Evolutionary conservation across 2,113 vertebrate species (phyloP).

Genomic region (Erinaceus europaeus): DNA sequence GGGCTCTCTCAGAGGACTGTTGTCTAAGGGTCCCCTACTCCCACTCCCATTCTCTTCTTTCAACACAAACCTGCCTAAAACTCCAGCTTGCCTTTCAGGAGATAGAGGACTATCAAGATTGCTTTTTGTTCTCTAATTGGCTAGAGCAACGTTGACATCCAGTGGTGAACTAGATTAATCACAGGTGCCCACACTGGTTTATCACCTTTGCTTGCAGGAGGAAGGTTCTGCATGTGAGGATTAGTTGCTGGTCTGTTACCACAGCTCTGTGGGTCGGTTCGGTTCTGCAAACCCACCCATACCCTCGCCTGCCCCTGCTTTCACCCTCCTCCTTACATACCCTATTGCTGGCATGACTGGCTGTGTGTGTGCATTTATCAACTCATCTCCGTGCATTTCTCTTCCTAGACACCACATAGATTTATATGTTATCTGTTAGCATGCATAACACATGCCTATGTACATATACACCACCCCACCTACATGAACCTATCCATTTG

Average conservation of each 20-base stretch:
- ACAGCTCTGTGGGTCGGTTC: rapidly evolving
- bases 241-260: rapidly evolving
- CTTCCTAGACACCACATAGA: no score
- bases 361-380: no score
- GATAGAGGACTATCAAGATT: background rate
- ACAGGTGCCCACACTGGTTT: constrained; percentile 52
- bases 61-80: background rate
- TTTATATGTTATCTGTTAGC: no score
- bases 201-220: background rate
- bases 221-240: background rate
- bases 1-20: background rate
- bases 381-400: no score
- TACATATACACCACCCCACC: background rate
- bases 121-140: constrained; percentile 65
- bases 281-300: background rate
- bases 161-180: constrained; percentile 83
- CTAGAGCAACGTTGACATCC: constrained; percentile 86
- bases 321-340: background rate
- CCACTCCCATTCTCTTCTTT: no score
- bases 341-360: background rate
- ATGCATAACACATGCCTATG: background rate
- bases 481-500: no score
- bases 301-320: rapidly evolving
- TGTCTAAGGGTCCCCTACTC: background rate
- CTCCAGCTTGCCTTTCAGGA: background rate